phyloP scores from a whole-genome alignment of 1,140 invertebrate genomes.

The Gryon sp. region DNA sequence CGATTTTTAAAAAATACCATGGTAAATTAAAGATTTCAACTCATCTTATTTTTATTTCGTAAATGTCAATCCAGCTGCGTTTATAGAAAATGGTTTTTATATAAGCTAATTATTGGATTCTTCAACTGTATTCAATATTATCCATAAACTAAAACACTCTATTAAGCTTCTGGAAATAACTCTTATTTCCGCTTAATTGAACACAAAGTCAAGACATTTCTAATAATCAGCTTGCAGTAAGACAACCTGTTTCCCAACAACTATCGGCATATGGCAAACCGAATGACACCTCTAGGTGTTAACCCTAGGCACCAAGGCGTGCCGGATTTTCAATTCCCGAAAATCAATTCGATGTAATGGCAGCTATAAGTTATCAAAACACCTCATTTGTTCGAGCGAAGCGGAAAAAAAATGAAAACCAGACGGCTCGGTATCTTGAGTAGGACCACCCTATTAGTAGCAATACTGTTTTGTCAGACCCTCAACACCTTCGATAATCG shows the following conservation, averaged over 20 bases:
- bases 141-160: neutral
- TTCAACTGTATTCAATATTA: no score
- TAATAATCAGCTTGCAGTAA: slow-evolving; percentile 12
- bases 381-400: slow-evolving; percentile 48
- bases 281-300: slow-evolving; percentile 52
- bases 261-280: slow-evolving; percentile 43
- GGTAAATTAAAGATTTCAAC: no score
- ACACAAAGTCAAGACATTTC: slow-evolving; percentile 19
- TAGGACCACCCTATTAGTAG: slow-evolving; percentile 74
- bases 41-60: no score
- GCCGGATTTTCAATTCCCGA: slow-evolving; percentile 16
- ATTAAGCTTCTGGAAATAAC: slow-evolving; percentile 16
- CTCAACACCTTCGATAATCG: slow-evolving; percentile 75
- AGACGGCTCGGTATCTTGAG: slow-evolving; percentile 34
- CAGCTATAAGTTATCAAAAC: slow-evolving; percentile 53
- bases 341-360: slow-evolving; percentile 57
- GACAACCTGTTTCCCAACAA: slow-evolving; percentile 31
- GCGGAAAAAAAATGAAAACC: slow-evolving; percentile 56
- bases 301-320: slow-evolving; percentile 39
- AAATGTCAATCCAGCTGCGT: no score
- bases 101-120: no score
- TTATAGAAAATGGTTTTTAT: no score
- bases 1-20: no score
- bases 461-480: slow-evolving; percentile 73
- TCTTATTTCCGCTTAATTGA: slow-evolving; percentile 29